phyloP scores from a whole-genome alignment of 1,140 invertebrate species.

The Schlechtendalia chinensis region DNA sequence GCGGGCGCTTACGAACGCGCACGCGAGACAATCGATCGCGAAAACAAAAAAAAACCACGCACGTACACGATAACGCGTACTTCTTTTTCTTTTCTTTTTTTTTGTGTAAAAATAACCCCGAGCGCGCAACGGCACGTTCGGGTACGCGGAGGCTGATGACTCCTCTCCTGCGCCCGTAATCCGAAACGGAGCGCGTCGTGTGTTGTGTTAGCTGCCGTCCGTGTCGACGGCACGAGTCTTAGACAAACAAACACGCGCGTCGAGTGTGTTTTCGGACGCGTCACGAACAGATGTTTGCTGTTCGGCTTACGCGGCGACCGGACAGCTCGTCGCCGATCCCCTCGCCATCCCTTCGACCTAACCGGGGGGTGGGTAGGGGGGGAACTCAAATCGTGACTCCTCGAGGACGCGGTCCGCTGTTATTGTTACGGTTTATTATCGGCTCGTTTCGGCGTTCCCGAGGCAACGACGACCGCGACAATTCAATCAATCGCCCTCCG shows the following conservation, averaged over 20 bases:
- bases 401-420: not conserved
- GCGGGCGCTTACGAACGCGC: too few species aligned
- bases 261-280: conserved; percentile 35
- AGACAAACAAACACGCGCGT: conserved; percentile 32
- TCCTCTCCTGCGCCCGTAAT: not conserved
- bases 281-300: conserved; percentile 46
- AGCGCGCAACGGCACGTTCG: too few species aligned
- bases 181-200: not conserved
- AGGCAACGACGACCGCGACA: conserved; percentile 2
- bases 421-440: not conserved
- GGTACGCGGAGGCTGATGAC: too few species aligned
- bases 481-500: too few species aligned
- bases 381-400: not conserved
- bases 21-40: too few species aligned
- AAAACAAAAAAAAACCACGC: too few species aligned
- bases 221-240: conserved; percentile 23
- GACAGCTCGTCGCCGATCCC: not conserved
- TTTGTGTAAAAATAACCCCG: too few species aligned
- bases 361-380: too few species aligned
- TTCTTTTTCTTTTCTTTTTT: too few species aligned
- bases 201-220: conserved; percentile 46
- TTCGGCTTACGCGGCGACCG: not conserved
- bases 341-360: too few species aligned
- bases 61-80: too few species aligned
- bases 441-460: conserved; percentile 5